Percentiles rank a stretch among this genome's conserved stretches.
Evolutionary conservation across 2,888 invertebrate species (phyloP).

Genomic region (Spialia ferax): DNA sequence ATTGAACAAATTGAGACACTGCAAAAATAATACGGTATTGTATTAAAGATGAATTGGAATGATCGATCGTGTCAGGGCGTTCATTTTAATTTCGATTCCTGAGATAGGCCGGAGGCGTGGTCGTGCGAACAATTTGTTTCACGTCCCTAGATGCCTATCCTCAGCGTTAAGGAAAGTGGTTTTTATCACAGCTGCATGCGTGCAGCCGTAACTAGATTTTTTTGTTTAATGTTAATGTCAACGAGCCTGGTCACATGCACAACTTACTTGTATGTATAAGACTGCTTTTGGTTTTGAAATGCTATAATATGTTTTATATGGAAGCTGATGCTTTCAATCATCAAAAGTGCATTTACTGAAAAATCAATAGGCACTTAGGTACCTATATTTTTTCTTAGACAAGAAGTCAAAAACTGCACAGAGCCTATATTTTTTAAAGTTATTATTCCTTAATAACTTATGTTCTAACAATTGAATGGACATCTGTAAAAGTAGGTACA

Average conservation of each 20-base stretch:
- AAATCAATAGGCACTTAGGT: too few relatives aligned
- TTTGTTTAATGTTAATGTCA: conserved; percentile 14
- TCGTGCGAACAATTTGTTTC: conserved; percentile 81
- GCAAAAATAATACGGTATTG: conserved; percentile 79
- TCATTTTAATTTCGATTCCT: conserved; percentile 84
- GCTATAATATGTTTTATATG: too few relatives aligned
- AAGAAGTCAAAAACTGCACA: too few relatives aligned
- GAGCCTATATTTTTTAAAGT: too few relatives aligned
- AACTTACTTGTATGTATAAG: neutral
- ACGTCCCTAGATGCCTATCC: conserved; percentile 70
- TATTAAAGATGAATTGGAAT: conserved; percentile 82
- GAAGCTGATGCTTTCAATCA: neutral
- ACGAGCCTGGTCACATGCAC: neutral
- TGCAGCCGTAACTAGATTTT: conserved; percentile 32
- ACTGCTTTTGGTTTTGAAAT: neutral
- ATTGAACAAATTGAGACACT: conserved; percentile 78
- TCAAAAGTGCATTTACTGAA: neutral
- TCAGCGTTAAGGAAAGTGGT: conserved; percentile 47
- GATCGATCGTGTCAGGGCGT: conserved; percentile 84
- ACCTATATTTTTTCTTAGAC: too few relatives aligned
- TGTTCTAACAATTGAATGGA: too few relatives aligned
- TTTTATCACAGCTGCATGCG: conserved; percentile 43
- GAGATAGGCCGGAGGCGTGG: conserved; percentile 82
- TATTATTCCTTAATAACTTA: too few relatives aligned
- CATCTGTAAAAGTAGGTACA: too few relatives aligned